Base-by-base conservation (phyloP, 2,888 invertebrate genomes). In the Drosophila buzzatii region DNA sequence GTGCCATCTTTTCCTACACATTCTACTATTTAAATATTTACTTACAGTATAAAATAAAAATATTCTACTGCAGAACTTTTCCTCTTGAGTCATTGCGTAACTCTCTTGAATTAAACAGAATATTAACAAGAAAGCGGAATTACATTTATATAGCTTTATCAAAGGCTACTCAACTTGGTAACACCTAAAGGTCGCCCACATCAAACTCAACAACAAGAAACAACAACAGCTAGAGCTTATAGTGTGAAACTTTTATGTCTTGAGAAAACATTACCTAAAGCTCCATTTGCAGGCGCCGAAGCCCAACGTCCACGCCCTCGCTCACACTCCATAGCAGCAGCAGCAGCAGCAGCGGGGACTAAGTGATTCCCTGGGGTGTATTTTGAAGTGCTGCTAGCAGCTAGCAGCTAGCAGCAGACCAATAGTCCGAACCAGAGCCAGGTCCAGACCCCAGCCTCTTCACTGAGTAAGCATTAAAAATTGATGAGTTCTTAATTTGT, bases 401-500 rank as follows among this genome's bases (percentile, higher is more conserved):
- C 53, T 49, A 69, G 74, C 47, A 62, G 62, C 67, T 47, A 53
- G 57, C 45, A 61, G 53, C 33, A 53, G 47, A 62, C 41, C 47
- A 58, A 37, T 20, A 56, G 61, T 49, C 39, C n/a, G 55, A 52
- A 61, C 44, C 37, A 39, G 33, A 37, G 20, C 42, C 35, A 44
- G 42, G 23, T 47, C 49, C 37, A n/a, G 27, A 1, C 12, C 64
- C 23, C 70, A 55, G 71, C 58, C 72, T 55, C 72, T 78, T 67
- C 81, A 79, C 70, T 73, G 82, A 72, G 84, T 76, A 63, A 82
- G 89, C 89, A 87, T 85, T 85, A 90, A 90, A 89, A 90, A 90
- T 85, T 89, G 83, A 90, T 90, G 89, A 83, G 86, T 90, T 89
- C 90, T 90, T 90, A 90, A 90, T 90, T 90, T 90, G 90, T 88